Evolutionary conservation across 2,888 invertebrate genomes (phyloP).

Genomic region (Parasteatoda lunata): DNA sequence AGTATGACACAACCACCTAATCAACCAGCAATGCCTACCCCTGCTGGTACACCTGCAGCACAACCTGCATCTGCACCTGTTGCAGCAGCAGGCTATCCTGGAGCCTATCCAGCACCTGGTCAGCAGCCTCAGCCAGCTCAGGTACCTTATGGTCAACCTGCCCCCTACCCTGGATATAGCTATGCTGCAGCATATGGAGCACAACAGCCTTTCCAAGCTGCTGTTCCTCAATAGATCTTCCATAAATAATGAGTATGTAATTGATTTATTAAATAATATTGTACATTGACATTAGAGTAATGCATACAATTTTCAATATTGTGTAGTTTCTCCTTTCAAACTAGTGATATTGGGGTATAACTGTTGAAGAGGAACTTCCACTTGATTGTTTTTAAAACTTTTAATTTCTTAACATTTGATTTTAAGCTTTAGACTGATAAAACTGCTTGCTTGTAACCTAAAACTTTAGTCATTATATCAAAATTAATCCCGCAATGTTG

Average conservation of each 20-base stretch:
- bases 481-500: no score
- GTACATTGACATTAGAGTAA: neutral
- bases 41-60: slow-evolving; percentile 51
- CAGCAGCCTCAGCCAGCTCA: slow-evolving; percentile 60
- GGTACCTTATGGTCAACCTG: slow-evolving; percentile 61
- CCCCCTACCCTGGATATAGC: slow-evolving; percentile 61
- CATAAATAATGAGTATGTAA: neutral
- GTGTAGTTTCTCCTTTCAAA: no score
- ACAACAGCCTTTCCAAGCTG: slow-evolving; percentile 53
- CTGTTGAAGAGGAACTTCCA: no score
- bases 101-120: slow-evolving; percentile 50
- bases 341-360: no score
- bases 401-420: no score
- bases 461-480: no score
- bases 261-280: neutral
- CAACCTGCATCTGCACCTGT: slow-evolving; percentile 54
- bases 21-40: slow-evolving; percentile 23
- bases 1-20: slow-evolving; percentile 16
- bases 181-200: slow-evolving; percentile 62
- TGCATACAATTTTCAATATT: no score
- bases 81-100: slow-evolving; percentile 57
- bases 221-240: slow-evolving; percentile 40
- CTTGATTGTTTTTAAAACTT: no score
- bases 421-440: no score
- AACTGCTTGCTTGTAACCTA: no score